Percentiles rank a stretch among this genome's conserved stretches.
phyloP scores from a whole-genome alignment of 2,888 invertebrate genomes.

The Escarpia spicata region DNA sequence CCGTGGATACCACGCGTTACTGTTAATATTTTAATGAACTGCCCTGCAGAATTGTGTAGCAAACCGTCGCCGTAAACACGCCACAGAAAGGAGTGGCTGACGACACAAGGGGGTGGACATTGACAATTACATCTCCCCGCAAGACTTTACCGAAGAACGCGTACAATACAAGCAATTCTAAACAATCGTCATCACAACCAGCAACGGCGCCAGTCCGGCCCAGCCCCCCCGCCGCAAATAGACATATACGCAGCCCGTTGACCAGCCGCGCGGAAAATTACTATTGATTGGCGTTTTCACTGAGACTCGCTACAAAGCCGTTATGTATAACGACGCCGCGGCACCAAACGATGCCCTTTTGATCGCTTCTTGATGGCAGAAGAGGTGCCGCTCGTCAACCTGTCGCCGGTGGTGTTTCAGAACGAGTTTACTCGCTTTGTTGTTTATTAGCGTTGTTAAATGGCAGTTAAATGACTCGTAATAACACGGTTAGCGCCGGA shows the following conservation, averaged over 20 bases:
- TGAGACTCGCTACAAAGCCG: background rate
- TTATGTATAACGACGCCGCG: background rate
- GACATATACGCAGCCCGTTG: background rate
- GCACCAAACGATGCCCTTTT: background rate
- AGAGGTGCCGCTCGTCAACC: background rate
- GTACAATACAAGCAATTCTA: background rate
- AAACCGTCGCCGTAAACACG: background rate
- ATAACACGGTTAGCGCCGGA: background rate
- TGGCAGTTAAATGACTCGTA: conserved; percentile 13
- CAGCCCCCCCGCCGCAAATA: background rate
- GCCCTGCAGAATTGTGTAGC: background rate
- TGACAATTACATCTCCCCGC: background rate
- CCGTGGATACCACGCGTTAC: background rate
- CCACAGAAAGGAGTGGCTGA: background rate
- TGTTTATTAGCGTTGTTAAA: background rate
- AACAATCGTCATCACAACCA: background rate
- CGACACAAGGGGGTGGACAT: background rate
- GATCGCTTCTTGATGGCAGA: conserved; percentile 9
- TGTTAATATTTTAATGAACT: background rate
- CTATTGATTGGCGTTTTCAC: conserved; percentile 11
- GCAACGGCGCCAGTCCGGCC: background rate
- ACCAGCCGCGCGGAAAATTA: background rate
- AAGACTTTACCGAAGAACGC: background rate
- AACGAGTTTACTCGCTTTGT: background rate
- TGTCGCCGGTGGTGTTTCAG: background rate